Percentiles rank a stretch among this genome's conserved stretches.
Evolutionary conservation across 2,888 invertebrate genomes (phyloP).

Genomic region (Taphrorychus bicolor): DNA sequence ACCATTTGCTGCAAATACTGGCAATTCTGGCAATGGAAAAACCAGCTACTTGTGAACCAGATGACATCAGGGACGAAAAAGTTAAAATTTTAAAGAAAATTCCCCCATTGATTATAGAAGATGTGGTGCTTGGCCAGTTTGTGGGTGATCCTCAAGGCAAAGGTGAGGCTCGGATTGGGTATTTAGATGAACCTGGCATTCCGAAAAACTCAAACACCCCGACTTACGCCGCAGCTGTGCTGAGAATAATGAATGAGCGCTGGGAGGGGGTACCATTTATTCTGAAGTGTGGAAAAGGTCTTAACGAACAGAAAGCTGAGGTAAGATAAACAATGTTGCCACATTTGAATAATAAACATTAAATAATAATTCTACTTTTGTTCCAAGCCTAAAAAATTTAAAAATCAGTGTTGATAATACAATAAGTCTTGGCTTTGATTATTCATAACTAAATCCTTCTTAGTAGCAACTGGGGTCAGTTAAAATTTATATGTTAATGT

Average conservation of each 20-base stretch:
- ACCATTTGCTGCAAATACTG: conserved; percentile 96
- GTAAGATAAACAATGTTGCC: too few species aligned
- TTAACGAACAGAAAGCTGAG: conserved; percentile 98
- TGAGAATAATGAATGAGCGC: conserved; percentile 93
- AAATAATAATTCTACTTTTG: too few species aligned
- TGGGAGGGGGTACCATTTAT: conserved; percentile 99
- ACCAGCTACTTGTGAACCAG: conserved; percentile 90
- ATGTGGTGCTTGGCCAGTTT: conserved; percentile 96
- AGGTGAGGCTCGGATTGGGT: conserved; percentile 76
- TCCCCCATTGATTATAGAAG: conserved; percentile 73
- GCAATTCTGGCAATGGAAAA: conserved; percentile 99
- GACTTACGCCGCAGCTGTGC: conserved; percentile 89
- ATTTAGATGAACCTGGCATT: conserved; percentile 94
- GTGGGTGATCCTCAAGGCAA: conserved; percentile 86
- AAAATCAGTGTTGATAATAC: too few species aligned
- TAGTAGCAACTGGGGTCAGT: too few species aligned
- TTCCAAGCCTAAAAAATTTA: too few species aligned
- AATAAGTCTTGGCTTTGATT: too few species aligned
- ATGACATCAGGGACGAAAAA: conserved; percentile 97
- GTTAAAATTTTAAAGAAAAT: conserved; percentile 94
- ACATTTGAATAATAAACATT: too few species aligned
- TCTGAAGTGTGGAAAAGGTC: conserved; percentile 93
- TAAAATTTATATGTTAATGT: too few species aligned
- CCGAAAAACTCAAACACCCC: conserved; percentile 89
- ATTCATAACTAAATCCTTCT: too few species aligned